phyloP scores from a whole-genome alignment of 1,140 invertebrate genomes.

The Drosophila baimaii region DNA sequence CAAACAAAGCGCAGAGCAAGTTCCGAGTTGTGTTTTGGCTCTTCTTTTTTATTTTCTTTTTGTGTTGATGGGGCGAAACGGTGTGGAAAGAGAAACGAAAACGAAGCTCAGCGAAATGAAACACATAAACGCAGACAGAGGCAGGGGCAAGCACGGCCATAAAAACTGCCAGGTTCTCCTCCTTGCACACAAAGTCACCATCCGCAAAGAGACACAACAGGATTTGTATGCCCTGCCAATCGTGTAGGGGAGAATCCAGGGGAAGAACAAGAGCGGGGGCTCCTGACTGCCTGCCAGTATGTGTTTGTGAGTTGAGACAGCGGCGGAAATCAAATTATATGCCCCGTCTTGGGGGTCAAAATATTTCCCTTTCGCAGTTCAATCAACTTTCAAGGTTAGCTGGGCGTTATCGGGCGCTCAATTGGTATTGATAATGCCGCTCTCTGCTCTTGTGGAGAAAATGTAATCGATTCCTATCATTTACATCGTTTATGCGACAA shows the following conservation, averaged over 20 bases:
- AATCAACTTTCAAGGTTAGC: conserved; percentile 78
- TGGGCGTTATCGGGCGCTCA: conserved; percentile 24
- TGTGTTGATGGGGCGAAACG: conserved; percentile 59
- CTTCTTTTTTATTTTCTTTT: conserved; percentile 23
- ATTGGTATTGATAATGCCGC: conserved; percentile 18
- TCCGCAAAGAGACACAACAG: conserved; percentile 53
- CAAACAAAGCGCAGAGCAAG: conserved; percentile 75
- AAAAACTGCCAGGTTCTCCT: conserved; percentile 47
- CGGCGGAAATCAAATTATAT: conserved; percentile 71
- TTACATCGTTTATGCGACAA: background rate
- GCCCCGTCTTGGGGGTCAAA: conserved; percentile 63
- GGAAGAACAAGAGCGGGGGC: conserved; percentile 1
- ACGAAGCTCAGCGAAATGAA: conserved; percentile 58
- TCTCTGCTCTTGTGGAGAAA: background rate
- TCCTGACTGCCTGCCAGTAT: conserved; percentile 16
- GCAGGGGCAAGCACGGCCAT: conserved; percentile 16
- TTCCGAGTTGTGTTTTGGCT: conserved; percentile 64
- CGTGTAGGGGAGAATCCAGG: conserved; percentile 32
- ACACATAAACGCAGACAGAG: conserved; percentile 37
- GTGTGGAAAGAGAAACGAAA: conserved; percentile 60
- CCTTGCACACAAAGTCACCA: conserved; percentile 53
- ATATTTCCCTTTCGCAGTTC: conserved; percentile 70
- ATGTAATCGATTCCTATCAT: background rate
- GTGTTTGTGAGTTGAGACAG: conserved; percentile 6
- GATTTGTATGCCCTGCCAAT: conserved; percentile 60